A percentile compares a stretch with the other conserved stretches of the same genome.
Conservation (phyloP, 2,888 invertebrate genomes). For the Pristionchus japonicus region DNA sequence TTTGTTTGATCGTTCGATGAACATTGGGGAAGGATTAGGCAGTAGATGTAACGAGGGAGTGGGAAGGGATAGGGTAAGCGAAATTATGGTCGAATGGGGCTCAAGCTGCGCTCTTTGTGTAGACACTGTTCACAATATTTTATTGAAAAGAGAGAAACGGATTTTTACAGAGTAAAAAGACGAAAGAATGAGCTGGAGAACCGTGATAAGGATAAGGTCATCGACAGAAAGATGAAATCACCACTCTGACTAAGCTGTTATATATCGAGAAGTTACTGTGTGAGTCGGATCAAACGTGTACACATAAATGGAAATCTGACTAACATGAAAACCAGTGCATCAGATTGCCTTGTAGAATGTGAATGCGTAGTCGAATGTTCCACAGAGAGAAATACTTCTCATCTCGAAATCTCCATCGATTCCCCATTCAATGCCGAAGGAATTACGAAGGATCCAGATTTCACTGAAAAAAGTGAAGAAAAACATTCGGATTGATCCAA, state of each 20-base stretch:
- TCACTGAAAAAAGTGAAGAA: neutral
- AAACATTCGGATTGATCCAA: neutral
- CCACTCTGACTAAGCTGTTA: conserved; percentile 4
- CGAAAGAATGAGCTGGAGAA: neutral
- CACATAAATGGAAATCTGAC: neutral
- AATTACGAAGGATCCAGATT: conserved; percentile 30
- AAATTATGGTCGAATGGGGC: neutral
- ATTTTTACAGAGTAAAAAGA: neutral
- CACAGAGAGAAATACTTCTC: neutral
- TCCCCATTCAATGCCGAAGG: conserved; percentile 30
- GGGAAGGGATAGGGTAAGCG: neutral
- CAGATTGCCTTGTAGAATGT: neutral
- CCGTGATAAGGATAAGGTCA: neutral
- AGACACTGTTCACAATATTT: neutral
- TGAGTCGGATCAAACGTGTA: neutral
- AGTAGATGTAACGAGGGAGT: neutral
- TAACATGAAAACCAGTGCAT: neutral
- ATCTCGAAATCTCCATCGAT: conserved; percentile 3
- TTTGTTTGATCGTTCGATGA: conserved; percentile 22
- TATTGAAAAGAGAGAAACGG: neutral
- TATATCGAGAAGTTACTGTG: neutral
- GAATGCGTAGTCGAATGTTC: conserved; percentile 4
- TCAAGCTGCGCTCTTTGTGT: neutral
- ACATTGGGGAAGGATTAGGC: neutral
- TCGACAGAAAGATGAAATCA: neutral